Evolutionary conservation across 2,888 invertebrate species (phyloP), one percentile per base, ranked within the genome.

Genomic region (Ditula angustiorana): DNA sequence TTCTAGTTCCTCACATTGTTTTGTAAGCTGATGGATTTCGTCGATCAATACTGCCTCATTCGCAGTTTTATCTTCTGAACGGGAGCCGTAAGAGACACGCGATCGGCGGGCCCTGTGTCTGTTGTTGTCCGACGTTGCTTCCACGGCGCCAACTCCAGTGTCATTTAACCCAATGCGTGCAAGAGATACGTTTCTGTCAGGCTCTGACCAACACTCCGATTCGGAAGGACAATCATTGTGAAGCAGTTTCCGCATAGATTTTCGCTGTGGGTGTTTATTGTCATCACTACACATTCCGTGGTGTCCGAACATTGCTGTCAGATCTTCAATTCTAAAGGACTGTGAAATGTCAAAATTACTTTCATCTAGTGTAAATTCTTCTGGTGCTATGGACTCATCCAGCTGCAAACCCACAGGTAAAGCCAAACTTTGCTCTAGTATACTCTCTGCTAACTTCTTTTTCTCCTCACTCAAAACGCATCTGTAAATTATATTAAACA

Each of bases 151-250:
- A 1, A 86, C 77, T 2, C 87, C 88, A 1, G 88, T 87, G 67
- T 88, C 85, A 55, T 86, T 86, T 8, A 92, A 80, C 0, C 97
- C 97, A 23, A 97, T 97, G 68, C 97, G 94, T 0, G 96, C 97
- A 67, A 95, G 87, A 0, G 97, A 97, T 1, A 97, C 97, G 66
- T 95, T 95, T 49, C 97, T 93, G 79, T 97, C 97, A 0, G 97
- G 97, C 79, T 97, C 97, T 0, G 97, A 97, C 95, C 97, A 97
- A 30, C 96, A 95, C 80, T 98, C 97, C 0, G 97, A 97, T 79
- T 97, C 97, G 0, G 92, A 92, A 64, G 87, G 83, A 13, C 83
- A 60, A 71, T 92, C 92, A 3, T 85, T 85, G 74, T 85, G 86
- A 28, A 88, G 86, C 50, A 83, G 78, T 64, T 79, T 75, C 72